These are phyloP conservation scores for Sialis lutaria DNA, from an alignment of 2,888 invertebrate genomes.

Conservation along the genomic window DNA sequence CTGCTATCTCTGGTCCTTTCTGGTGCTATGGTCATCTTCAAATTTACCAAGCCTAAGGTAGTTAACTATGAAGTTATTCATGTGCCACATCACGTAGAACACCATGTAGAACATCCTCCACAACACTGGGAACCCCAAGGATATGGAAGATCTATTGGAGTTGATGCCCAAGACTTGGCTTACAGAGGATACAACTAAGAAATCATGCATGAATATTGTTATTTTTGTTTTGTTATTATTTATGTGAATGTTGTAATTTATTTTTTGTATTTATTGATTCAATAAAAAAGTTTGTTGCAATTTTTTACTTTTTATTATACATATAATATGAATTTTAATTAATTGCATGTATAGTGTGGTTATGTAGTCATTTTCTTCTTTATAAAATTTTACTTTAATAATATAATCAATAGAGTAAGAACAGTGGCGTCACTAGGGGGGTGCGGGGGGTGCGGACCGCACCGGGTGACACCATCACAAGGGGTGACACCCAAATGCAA, in stretches of 20 bases:
- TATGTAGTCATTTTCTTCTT: too few species aligned
- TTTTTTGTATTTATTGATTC: not conserved
- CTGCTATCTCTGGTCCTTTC: slow-evolving; percentile 69
- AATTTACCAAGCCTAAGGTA: slow-evolving; percentile 70
- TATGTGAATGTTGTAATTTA: not conserved
- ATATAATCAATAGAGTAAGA: too few species aligned
- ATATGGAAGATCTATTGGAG: slow-evolving; percentile 38
- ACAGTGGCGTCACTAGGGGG: too few species aligned
- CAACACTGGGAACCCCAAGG: slow-evolving; percentile 32
- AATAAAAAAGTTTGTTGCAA: not conserved
- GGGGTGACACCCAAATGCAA: too few species aligned
- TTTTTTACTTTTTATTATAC: not conserved
- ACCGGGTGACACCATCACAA: too few species aligned
- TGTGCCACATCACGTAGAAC: slow-evolving; percentile 53
- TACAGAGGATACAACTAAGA: slow-evolving; percentile 25
- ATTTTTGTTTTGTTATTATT: not conserved
- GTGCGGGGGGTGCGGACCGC: too few species aligned
- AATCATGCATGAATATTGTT: not conserved
- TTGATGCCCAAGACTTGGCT: slow-evolving; percentile 40
- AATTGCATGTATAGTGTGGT: too few species aligned
- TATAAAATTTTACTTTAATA: too few species aligned
- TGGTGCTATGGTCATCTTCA: slow-evolving; percentile 73
- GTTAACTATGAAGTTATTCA: slow-evolving; percentile 78
- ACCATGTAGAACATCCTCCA: slow-evolving; percentile 32
- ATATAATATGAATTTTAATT: not conserved